Evolutionary conservation across 2,888 invertebrate species (phyloP), one percentile per base, ranked within the genome.

Genomic region (Marronus borbonicus): DNA sequence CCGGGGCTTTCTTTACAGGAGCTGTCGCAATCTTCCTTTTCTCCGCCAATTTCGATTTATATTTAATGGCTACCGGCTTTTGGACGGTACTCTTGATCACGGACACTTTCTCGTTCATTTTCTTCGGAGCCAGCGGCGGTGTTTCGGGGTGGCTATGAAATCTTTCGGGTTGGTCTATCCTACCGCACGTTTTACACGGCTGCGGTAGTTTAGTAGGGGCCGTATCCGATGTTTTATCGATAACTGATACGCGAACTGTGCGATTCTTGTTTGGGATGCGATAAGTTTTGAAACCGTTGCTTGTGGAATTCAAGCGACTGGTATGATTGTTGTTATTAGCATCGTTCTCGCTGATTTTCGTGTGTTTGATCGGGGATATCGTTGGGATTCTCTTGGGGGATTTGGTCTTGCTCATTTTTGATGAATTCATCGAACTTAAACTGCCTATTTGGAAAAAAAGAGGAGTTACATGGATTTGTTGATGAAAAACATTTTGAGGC

Each of bases 101-200:
- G 80, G 82, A 84, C 49, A 82, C 82, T 79, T 83, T 86, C 60
- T 78, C 79, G 79, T 76, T 84, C 79, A 60, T 79, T 74, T 82
- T 84, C 70, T 82, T 81, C 39, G 72, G 68, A n/a, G 7, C 78
- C 78, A 81, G 85, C 78, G 83, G 55, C n/a, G 85, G 85, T 20
- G 84, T 85, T n/a, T 79, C 81, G 1, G 91, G 91, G 83, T 92
- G 92, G 83, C 91, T 92, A 84, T 92, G 92, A 80, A 92, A 90
- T 14, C 94, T 88, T 84, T 94, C 94, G 0, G 94, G 93, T 79
- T 91, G 91, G 86, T 94, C 93, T 1, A 92, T 90, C 24, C 93
- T 89, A 1, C 93, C 93, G 86, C 94, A 94, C 76, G 92, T 91
- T 75, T 90, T 90, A 85, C 94, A 94, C 0, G 93, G 92, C 81